These are phyloP conservation scores for Leptopilina boulardi DNA, from an alignment of 1,140 invertebrate genomes.

Conservation along the genomic window DNA sequence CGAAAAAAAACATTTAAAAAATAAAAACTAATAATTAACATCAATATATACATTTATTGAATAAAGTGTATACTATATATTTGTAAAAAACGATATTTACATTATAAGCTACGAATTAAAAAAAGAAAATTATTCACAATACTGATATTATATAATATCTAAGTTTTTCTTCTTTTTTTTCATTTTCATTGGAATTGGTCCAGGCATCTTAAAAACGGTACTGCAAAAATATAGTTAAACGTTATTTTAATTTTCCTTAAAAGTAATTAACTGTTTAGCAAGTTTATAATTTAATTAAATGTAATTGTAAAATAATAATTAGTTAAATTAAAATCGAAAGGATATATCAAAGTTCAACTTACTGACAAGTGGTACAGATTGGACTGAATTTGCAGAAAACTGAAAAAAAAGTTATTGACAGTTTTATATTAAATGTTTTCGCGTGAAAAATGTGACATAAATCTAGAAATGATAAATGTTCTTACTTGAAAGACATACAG, in stretches of 20 bases:
- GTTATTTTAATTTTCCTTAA: neutral
- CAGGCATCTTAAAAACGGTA: slow-evolving; percentile 88
- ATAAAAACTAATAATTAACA: neutral
- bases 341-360: slow-evolving; percentile 74
- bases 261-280: neutral
- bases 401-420: slow-evolving; percentile 77
- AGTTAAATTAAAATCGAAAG: too few relatives aligned
- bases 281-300: neutral
- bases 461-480: slow-evolving; percentile 67
- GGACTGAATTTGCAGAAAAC: slow-evolving; percentile 98
- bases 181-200: slow-evolving; percentile 81
- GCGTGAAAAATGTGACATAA: slow-evolving; percentile 37
- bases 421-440: slow-evolving; percentile 57
- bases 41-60: neutral
- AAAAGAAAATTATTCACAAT: slow-evolving; percentile 33
- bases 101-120: slow-evolving; percentile 4
- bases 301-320: too few relatives aligned
- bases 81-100: slow-evolving; percentile 8
- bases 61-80: neutral
- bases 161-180: slow-evolving; percentile 83
- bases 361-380: slow-evolving; percentile 98
- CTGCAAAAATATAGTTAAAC: slow-evolving; percentile 78
- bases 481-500: slow-evolving; percentile 96
- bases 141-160: slow-evolving; percentile 59
- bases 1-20: neutral